Conservation (phyloP, 2,888 invertebrate genomes). For the Diarsia rubi region DNA sequence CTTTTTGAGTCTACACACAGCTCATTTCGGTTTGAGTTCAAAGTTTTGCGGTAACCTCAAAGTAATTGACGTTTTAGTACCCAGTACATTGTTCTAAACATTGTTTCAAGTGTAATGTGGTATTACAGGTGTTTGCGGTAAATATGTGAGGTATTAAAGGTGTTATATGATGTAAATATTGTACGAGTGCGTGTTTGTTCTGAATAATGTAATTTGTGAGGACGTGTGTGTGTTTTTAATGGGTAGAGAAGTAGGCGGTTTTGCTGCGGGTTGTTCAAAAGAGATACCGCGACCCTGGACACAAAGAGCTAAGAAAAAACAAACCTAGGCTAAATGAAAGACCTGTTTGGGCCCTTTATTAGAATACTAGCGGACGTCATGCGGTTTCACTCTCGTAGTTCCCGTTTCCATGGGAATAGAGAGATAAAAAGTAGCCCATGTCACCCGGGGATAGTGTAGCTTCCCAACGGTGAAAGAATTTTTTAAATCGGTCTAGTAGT, state of each 20-base stretch:
- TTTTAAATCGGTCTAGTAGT: no score
- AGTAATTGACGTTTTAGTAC: conserved; percentile 19
- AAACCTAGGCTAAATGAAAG: no score
- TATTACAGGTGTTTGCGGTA: conserved; percentile 25
- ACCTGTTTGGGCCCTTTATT: no score
- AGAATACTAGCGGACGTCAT: no score
- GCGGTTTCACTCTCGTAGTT: no score
- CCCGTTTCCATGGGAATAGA: no score
- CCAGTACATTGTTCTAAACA: conserved; percentile 21
- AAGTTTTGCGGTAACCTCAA: conserved; percentile 4
- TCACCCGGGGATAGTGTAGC: no score
- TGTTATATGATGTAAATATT: conserved; percentile 29
- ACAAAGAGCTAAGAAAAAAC: no score
- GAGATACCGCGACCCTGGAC: no score
- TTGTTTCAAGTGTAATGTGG: conserved; percentile 20
- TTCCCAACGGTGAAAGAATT: no score
- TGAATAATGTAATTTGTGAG: conserved; percentile 6
- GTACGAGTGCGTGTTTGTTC: conserved; percentile 16
- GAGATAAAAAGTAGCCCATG: no score
- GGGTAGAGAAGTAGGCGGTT: neutral
- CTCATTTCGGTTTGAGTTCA: neutral
- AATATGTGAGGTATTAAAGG: conserved; percentile 28
- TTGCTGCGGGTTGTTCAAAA: no score
- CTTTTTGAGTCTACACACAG: neutral
- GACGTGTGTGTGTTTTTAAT: neutral